A percentile compares a stretch with the other conserved stretches of the same genome.
phyloP scores from a whole-genome alignment of 2,113 vertebrate genomes.

The Haplochromis burtoni region DNA sequence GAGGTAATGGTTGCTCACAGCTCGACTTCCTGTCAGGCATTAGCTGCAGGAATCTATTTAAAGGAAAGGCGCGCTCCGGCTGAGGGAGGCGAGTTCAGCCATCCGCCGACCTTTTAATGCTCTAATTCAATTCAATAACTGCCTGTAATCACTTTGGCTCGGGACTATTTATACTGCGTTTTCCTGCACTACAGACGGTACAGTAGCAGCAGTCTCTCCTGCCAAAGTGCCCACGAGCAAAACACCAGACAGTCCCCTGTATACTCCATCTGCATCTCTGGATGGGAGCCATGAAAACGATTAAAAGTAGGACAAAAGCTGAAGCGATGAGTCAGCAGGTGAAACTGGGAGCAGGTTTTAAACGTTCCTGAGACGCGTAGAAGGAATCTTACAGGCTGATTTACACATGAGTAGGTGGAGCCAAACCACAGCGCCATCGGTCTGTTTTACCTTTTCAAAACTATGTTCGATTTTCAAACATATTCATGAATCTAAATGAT shows the following conservation, averaged over 20 bases:
- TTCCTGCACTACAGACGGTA: neutral
- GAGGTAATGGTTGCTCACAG: neutral
- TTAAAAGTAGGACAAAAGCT: neutral
- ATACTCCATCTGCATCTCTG: neutral
- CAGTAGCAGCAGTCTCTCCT: neutral
- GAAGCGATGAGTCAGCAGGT: neutral
- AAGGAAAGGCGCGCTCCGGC: neutral
- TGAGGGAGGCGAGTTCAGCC: neutral
- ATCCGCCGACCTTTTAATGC: neutral
- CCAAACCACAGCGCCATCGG: neutral
- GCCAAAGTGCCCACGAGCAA: neutral
- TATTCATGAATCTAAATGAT: neutral
- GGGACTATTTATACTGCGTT: neutral
- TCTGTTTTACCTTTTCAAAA: neutral
- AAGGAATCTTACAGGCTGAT: neutral
- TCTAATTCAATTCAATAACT: slow-evolving; percentile 3
- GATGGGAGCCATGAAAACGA: neutral
- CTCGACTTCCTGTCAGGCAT: neutral
- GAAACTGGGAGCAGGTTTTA: neutral
- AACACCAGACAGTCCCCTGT: neutral
- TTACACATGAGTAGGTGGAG: neutral
- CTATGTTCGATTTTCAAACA: neutral
- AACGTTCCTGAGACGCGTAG: neutral
- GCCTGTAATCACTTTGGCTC: neutral
- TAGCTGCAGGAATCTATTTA: slow-evolving; percentile 12